phyloP scores from a whole-genome alignment of 1,140 invertebrate species.

The Drosophila ananassae region DNA sequence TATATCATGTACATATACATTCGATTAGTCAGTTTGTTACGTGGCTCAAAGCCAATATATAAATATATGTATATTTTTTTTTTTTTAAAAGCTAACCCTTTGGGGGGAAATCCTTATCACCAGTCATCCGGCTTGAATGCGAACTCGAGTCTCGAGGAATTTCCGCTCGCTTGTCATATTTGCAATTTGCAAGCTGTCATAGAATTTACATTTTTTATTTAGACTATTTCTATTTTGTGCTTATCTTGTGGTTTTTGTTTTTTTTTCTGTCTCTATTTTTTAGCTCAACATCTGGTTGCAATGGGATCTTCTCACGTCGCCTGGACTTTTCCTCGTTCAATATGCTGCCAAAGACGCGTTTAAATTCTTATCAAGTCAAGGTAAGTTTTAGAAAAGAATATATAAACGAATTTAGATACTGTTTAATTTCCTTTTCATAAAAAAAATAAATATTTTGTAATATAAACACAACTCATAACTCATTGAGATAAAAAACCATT shows the following conservation, averaged over 20 bases:
- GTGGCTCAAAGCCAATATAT: conserved; percentile 30
- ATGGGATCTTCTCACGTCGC: conserved; percentile 94
- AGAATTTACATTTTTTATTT: conserved; percentile 48
- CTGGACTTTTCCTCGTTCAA: conserved; percentile 98
- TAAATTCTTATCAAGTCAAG: conserved; percentile 99
- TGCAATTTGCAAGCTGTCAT: conserved; percentile 55
- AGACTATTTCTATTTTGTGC: conserved; percentile 18
- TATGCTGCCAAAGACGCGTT: conserved; percentile 95
- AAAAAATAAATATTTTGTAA: neutral
- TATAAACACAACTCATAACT: conserved; percentile 2
- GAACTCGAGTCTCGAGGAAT: conserved; percentile 18
- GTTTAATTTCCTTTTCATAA: no score
- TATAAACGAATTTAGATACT: neutral
- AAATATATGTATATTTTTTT: neutral
- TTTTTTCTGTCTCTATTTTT: conserved; percentile 56
- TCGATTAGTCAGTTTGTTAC: conserved; percentile 35
- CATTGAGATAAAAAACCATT: conserved; percentile 48
- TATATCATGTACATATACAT: neutral
- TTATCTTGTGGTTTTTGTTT: conserved; percentile 27
- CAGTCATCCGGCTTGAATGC: conserved; percentile 33
- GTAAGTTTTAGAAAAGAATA: conserved; percentile 86
- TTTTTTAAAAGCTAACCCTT: neutral
- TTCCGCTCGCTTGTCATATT: conserved; percentile 40
- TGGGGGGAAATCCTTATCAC: conserved; percentile 32
- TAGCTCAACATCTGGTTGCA: conserved; percentile 94